Evolutionary conservation across 2,113 vertebrate genomes (phyloP).

Genomic region (Eira barbara): DNA sequence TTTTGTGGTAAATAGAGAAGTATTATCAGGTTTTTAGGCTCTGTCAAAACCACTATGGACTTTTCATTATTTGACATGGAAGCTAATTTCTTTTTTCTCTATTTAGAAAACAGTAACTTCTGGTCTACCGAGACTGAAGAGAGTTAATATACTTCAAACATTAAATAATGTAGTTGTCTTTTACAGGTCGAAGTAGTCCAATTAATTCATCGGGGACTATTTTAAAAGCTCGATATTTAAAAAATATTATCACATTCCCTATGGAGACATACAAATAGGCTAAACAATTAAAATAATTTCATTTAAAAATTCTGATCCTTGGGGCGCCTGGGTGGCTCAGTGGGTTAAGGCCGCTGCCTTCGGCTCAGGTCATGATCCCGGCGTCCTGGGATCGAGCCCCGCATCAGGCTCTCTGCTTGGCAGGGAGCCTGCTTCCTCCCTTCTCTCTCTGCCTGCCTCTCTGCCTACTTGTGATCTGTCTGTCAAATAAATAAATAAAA

Average conservation of each 20-base stretch:
- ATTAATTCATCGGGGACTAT: constrained; percentile 70
- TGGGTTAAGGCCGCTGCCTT: too few species aligned
- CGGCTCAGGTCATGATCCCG: too few species aligned
- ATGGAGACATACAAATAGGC: constrained; percentile 70
- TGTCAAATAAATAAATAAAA: too few species aligned
- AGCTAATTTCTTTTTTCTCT: not conserved
- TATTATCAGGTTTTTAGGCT: not conserved
- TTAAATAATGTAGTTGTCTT: not conserved
- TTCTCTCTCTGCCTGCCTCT: too few species aligned
- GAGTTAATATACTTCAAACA: constrained; percentile 13
- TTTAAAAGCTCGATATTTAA: constrained; percentile 75
- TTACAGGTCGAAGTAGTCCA: not conserved
- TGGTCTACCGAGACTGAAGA: not conserved
- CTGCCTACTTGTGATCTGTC: too few species aligned
- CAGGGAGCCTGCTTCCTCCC: too few species aligned
- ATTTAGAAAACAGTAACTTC: not conserved
- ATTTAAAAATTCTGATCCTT: constrained; percentile 45
- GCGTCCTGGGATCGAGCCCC: too few species aligned
- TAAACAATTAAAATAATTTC: constrained; percentile 61
- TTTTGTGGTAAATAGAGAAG: not conserved
- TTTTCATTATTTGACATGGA: not conserved
- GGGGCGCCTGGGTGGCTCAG: too few species aligned
- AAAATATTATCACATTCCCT: constrained; percentile 70
- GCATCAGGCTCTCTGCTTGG: too few species aligned
- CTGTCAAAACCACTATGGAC: not conserved